Percentiles rank a stretch among this genome's conserved stretches.
These are phyloP conservation scores for Aphelocoma coerulescens DNA, from an alignment of 2,113 vertebrate genomes.

Conservation along the genomic window DNA sequence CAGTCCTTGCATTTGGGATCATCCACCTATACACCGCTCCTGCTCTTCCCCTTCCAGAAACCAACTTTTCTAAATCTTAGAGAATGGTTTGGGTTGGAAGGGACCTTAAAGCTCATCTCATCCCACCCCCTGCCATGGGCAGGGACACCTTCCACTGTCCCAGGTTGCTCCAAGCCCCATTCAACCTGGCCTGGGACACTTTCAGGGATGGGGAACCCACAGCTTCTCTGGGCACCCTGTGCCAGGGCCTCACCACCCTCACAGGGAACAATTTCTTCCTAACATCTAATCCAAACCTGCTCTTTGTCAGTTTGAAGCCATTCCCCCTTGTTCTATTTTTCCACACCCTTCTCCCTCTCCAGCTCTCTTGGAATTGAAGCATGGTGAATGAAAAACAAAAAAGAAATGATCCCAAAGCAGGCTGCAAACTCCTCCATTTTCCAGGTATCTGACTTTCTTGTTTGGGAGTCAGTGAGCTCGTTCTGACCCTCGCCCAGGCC, in stretches of 20 bases:
- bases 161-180: rapidly evolving
- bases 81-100: neutral
- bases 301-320: neutral
- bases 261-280: neutral
- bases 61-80: neutral
- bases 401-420: rapidly evolving
- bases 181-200: neutral
- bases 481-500: neutral
- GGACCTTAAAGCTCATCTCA: neutral
- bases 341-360: neutral
- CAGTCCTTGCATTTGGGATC: neutral
- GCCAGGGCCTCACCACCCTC: rapidly evolving
- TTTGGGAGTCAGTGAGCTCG: neutral
- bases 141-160: neutral
- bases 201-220: neutral
- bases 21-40: neutral
- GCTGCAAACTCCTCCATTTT: neutral
- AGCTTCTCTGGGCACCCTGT: neutral
- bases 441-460: neutral
- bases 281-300: neutral
- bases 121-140: neutral
- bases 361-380: neutral
- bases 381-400: neutral
- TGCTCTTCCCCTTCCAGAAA: neutral
- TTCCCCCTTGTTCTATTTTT: neutral